Conservation (phyloP, 2,113 vertebrate genomes). For the chimpanzee (Pan troglodytes) region NHGRI_mPanTro3-v2.1_pri NC_072404.2:99384001-99384500, state of each 20-base stretch:
- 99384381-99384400: not conserved
- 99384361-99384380: not conserved
- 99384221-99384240: conserved; percentile 30
- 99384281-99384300: conserved; percentile 32
- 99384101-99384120: conserved; percentile 12
- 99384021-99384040: not conserved
- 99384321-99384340: conserved; percentile 42
- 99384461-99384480: not conserved
- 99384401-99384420: not conserved
- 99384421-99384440: not conserved
- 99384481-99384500: not conserved
- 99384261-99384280: not conserved
- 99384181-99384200: not conserved
- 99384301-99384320: not conserved
- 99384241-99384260: conserved; percentile 13
- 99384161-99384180: not conserved
- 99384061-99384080: conserved; percentile 55
- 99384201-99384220: not conserved
- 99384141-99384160: not conserved
- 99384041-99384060: not conserved
- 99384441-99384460: not conserved
- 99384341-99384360: conserved; percentile 13
- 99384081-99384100: not conserved
- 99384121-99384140: not conserved
- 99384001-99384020: not conserved